Conservation (phyloP, 2,888 invertebrate species). For the Blomia tropicalis region DNA sequence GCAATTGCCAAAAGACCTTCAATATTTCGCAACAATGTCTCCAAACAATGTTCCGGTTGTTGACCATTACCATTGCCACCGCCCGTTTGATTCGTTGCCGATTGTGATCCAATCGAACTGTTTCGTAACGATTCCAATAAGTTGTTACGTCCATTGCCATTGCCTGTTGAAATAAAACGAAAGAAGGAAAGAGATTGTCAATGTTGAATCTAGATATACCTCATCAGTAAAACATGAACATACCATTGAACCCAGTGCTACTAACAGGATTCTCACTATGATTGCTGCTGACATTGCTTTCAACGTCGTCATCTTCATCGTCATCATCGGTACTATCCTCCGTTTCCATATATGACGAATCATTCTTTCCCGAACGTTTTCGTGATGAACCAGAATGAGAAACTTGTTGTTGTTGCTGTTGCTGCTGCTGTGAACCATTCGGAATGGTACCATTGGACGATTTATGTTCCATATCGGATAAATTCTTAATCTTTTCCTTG, state of each 20-base stretch:
- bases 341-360: constrained; percentile 9
- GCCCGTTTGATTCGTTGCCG: not conserved
- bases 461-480: not conserved
- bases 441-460: not conserved
- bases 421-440: not conserved
- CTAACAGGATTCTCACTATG: constrained; percentile 24
- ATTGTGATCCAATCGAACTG: constrained; percentile 10
- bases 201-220: too few species aligned
- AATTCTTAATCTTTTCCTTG: constrained; percentile 13
- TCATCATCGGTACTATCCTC: constrained; percentile 29
- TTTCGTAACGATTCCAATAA: not conserved
- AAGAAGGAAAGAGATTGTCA: too few species aligned
- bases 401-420: too few species aligned
- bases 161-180: too few species aligned
- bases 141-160: not conserved
- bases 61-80: too few species aligned
- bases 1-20: constrained; percentile 89
- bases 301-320: constrained; percentile 28
- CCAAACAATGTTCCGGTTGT: constrained; percentile 39
- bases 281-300: constrained; percentile 24
- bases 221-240: too few species aligned
- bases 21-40: constrained; percentile 81
- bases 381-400: not conserved
- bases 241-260: constrained; percentile 27
- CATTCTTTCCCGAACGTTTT: not conserved